These are phyloP conservation scores for Schlechtendalia chinensis DNA, from an alignment of 1,140 invertebrate species.

Conservation along the genomic window DNA sequence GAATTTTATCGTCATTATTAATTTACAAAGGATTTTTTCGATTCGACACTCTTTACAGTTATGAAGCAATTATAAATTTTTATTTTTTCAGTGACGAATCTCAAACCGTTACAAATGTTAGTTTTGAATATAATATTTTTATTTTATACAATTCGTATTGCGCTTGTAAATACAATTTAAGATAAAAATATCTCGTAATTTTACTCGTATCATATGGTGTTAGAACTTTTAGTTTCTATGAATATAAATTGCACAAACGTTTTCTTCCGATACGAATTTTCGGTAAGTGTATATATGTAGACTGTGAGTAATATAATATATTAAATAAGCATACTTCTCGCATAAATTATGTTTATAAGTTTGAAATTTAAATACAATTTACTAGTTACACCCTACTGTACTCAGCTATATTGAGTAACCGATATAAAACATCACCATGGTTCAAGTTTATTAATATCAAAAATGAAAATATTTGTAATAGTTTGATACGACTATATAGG, in stretches of 20 bases:
- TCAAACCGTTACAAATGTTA: neutral
- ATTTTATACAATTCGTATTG: neutral
- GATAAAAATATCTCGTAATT: slow-evolving; percentile 4
- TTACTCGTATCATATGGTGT: neutral
- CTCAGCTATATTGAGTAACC: neutral
- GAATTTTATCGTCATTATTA: neutral
- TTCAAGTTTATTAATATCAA: neutral
- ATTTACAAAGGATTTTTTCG: neutral
- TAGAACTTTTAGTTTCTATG: neutral
- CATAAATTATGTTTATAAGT: neutral
- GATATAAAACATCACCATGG: neutral
- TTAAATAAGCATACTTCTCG: neutral
- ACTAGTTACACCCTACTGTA: neutral
- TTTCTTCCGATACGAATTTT: neutral
- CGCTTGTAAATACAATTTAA: neutral
- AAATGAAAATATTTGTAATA: neutral
- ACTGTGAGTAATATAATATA: neutral
- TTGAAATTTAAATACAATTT: neutral
- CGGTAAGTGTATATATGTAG: neutral
- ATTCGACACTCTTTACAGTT: no score
- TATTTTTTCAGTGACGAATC: neutral
- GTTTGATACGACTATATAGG: neutral
- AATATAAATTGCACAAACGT: neutral
- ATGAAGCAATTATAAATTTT: neutral
- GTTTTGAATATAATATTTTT: slow-evolving; percentile 1